Base-by-base conservation (phyloP, 2,113 vertebrate genomes). In the Grus americana region DNA sequence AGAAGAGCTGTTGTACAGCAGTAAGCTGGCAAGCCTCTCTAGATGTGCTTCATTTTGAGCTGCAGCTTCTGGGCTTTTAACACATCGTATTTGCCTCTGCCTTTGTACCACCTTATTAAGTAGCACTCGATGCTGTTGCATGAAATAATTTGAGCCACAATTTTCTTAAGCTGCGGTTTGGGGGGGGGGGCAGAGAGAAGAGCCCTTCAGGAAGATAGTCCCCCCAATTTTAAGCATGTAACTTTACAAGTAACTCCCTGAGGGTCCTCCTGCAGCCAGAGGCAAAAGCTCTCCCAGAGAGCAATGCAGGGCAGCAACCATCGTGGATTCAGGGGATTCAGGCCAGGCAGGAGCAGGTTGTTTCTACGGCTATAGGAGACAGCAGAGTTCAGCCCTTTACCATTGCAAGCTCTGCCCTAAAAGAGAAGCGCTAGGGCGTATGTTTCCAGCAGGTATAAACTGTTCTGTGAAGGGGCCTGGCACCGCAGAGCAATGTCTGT, bases 81-180 rank as follows among this genome's bases (percentile, higher is more conserved):
- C 23, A 34, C 2, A 1, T 10, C 1, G 0, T 23, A 12, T 34
- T 78, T 58, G 36, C 42, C 47, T 79, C 38, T 30, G 21, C 22
- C 61, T 36, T 49, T 59, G 27, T 32, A 24, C 24, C 24, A 15
- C 15, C 38, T 52, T 7, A 3, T 15, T 16, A 72, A 65, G 44
- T 1, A 18, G 57, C 6, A 11, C n/a, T 47, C 0, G 0, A 2
- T 47, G 36, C 9, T n/a, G 47, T 17, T 49, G 11, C 44, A 19
- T 1, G 11, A 40, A 88, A 58, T 15, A 59, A 83, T 26, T 8
- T 32, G 26, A 88, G 32, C 17, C 32, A 32, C 24, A 9, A 0
- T 15, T 24, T 58, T 47, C 44, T 67, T 29, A 55, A 50, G 0
- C 3, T 52, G 40, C 30, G 21, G 38, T 49, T 10, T 5, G 6